Base-by-base conservation (phyloP, 2,113 vertebrate genomes). In the Falco punctatus region DNA sequence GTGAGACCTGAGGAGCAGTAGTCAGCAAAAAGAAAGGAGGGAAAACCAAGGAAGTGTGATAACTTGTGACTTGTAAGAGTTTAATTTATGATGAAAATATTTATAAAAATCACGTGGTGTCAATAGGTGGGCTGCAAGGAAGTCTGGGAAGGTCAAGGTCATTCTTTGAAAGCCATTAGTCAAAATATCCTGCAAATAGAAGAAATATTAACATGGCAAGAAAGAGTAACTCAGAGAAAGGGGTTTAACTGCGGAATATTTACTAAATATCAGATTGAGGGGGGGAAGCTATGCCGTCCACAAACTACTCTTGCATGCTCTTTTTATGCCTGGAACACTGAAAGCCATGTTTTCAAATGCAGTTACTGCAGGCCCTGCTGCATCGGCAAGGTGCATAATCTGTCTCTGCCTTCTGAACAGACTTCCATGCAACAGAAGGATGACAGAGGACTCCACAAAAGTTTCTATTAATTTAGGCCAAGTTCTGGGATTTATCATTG, bases 351-450 rank as follows among this genome's bases (percentile, higher is more conserved):
- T 82, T 35, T 92, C 61, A 75, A 85, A 75, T 38, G 10, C 2
- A 26, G 9, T 72, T 77, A 26, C n/a, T 81, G 51, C 46, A 83
- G 48, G 21, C 67, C 27, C 28, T 64, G 13, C 35, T 94, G 58
- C n/a, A 54, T 1, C 46, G 32, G 8, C 27, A 62, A 52, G 33
- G 21, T 44, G 10, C 15, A 27, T 75, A 2, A 44, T 58, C n/a
- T 61, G 1, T 32, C 32, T 85, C n/a, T 71, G 42, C 72, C 30
- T 86, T 86, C 32, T 44, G 27, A 52, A 38, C 72, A 88, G 19
- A 65, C 4, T 55, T 70, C 7, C 0, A 0, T 33, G 8, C 61
- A 52, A 75, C 10, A 28, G 61, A 65, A 55, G 28, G 13, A 64
- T 48, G n/a, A 67, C 7, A 51, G n/a, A 40, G 9, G 12, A n/a